Conservation (phyloP, 2,888 invertebrate genomes). For the Autographa gamma region DNA sequence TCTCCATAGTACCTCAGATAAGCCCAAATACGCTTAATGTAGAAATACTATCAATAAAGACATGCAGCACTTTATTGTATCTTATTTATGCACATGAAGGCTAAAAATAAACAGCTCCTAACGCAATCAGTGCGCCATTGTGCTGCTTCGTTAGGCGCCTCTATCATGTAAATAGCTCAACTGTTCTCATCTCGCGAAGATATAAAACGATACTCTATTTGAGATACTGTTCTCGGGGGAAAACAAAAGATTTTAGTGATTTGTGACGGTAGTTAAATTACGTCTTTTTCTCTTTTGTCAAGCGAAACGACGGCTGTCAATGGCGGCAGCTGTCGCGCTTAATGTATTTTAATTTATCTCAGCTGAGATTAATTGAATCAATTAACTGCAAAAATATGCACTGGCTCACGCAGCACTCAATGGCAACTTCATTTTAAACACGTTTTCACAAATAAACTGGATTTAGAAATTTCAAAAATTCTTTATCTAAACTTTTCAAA, state of each 20-base stretch:
- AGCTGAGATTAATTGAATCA: conserved; percentile 45
- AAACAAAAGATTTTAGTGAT: conserved; percentile 56
- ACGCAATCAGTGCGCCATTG: conserved; percentile 46
- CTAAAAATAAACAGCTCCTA: conserved; percentile 32
- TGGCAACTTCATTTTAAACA: conserved; percentile 44
- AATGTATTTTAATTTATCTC: conserved; percentile 55
- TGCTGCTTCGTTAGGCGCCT: conserved; percentile 17
- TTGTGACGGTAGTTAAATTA: conserved; percentile 54
- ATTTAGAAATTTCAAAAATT: conserved; percentile 53
- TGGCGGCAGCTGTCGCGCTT: conserved; percentile 50
- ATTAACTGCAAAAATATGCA: conserved; percentile 47
- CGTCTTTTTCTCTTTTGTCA: conserved; percentile 52
- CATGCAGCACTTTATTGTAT: conserved; percentile 9
- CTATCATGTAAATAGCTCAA: conserved; percentile 33
- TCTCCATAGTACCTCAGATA: too few relatives aligned
- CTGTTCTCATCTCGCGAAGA: conserved; percentile 33
- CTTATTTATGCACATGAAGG: conserved; percentile 29
- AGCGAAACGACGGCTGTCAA: conserved; percentile 50
- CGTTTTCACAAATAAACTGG: conserved; percentile 46
- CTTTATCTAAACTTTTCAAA: conserved; percentile 63
- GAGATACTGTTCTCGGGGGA: conserved; percentile 26
- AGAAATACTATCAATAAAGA: neutral
- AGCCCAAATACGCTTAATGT: too few relatives aligned
- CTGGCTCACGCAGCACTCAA: conserved; percentile 27
- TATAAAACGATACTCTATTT: conserved; percentile 29